Conservation (phyloP, 37 sponge, comb jelly and placozoan species). For the Diacarnus erythraeanus region DNA sequence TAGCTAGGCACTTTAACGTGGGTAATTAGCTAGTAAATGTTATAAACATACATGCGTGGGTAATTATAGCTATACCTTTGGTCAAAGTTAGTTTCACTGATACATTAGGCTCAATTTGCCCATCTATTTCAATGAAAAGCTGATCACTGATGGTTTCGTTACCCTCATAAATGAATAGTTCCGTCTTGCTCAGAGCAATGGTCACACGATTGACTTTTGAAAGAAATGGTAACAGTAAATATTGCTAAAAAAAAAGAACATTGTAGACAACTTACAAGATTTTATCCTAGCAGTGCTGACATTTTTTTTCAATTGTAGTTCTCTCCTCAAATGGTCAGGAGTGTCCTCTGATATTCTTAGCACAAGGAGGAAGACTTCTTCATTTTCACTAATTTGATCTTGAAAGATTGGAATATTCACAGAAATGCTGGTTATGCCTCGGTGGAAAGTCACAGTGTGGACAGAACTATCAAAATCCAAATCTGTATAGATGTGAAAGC, state of each 20-base stretch:
- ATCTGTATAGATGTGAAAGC: background rate
- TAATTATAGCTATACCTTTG: background rate
- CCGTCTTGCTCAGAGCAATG: background rate
- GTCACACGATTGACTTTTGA: background rate
- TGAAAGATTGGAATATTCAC: background rate
- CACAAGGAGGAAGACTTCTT: slow-evolving; percentile 3
- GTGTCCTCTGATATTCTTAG: background rate
- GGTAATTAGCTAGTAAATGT: background rate
- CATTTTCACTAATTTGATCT: background rate
- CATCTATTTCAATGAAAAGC: slow-evolving; percentile 3
- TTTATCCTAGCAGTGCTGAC: background rate
- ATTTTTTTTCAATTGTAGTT: background rate
- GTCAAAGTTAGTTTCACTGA: background rate
- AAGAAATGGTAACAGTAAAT: no score
- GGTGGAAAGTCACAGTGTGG: background rate
- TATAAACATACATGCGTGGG: background rate
- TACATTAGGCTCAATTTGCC: background rate
- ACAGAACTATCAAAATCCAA: background rate
- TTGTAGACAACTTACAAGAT: no score
- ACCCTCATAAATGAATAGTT: background rate
- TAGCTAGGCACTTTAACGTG: background rate
- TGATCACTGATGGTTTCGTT: background rate
- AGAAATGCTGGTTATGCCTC: background rate
- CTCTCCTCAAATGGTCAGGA: background rate
- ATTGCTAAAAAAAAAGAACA: background rate